Percentiles rank a stretch among this genome's conserved stretches.
Conservation (phyloP, 2,113 vertebrate genomes). For the Trochalopteron elliotii region DNA sequence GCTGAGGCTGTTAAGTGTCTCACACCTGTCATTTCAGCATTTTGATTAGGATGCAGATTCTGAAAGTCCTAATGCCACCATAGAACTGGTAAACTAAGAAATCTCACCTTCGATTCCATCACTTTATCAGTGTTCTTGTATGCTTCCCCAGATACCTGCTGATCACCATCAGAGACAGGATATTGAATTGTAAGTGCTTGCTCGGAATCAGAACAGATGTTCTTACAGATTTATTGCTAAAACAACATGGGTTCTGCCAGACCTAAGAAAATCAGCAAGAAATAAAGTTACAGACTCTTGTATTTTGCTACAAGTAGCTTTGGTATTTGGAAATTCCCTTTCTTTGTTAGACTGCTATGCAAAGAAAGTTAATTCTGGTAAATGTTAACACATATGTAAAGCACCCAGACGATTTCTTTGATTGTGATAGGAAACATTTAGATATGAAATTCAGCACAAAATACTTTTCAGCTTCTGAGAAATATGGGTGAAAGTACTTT, state of each 20-base stretch:
- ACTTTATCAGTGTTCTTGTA: not conserved
- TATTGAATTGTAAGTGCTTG: not conserved
- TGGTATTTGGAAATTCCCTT: not conserved
- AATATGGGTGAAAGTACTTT: not conserved
- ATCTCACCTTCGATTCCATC: not conserved
- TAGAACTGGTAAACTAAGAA: not conserved
- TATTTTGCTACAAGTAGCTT: not conserved
- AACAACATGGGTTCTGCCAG: not conserved
- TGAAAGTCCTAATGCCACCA: not conserved
- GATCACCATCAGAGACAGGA: conserved; percentile 1
- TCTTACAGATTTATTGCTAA: conserved; percentile 8
- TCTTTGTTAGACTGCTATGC: not conserved
- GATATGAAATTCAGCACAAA: not conserved
- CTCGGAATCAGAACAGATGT: not conserved
- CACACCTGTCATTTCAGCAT: not conserved
- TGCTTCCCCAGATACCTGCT: not conserved
- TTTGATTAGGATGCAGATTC: not conserved
- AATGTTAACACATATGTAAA: rapidly evolving
- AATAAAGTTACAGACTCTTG: not conserved
- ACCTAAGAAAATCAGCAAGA: not conserved
- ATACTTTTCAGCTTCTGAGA: not conserved
- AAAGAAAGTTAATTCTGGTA: not conserved
- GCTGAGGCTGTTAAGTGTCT: not conserved
- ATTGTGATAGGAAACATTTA: not conserved
- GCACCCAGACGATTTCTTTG: not conserved